phyloP scores from a whole-genome alignment of 1,140 invertebrate genomes.

The Microvelia longipes region DNA sequence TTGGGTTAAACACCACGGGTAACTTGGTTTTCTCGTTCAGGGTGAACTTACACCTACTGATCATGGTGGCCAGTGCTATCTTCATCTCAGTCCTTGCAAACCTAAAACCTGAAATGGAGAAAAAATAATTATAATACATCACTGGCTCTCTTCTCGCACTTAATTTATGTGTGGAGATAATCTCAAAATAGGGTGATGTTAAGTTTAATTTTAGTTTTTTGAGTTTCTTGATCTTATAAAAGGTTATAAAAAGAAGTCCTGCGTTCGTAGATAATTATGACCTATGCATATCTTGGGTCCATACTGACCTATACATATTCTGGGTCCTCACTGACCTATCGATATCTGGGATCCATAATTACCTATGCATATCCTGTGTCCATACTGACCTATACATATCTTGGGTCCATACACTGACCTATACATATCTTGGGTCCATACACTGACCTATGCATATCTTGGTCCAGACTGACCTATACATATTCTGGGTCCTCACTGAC shows the following conservation, averaged over 20 bases:
- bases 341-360: no score
- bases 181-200: not conserved
- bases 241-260: not conserved
- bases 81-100: slow-evolving; percentile 20
- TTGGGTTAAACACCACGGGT: slow-evolving; percentile 14
- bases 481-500: no score
- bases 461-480: no score
- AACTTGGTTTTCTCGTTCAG: slow-evolving; percentile 10
- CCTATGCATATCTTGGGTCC: not conserved
- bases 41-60: slow-evolving; percentile 13
- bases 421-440: no score
- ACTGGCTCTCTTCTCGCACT: no score
- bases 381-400: no score
- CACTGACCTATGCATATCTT: no score
- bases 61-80: slow-evolving; percentile 14
- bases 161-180: not conserved
- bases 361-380: no score
- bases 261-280: not conserved
- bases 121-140: no score
- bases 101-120: slow-evolving; percentile 16
- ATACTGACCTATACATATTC: no score
- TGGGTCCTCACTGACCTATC: no score
- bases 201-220: not conserved
- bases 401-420: no score
- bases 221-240: not conserved